Percentiles rank a stretch among this genome's conserved stretches.
Conservation (phyloP, 2,797 vertebrate genomes). For the Pterois miles region DNA sequence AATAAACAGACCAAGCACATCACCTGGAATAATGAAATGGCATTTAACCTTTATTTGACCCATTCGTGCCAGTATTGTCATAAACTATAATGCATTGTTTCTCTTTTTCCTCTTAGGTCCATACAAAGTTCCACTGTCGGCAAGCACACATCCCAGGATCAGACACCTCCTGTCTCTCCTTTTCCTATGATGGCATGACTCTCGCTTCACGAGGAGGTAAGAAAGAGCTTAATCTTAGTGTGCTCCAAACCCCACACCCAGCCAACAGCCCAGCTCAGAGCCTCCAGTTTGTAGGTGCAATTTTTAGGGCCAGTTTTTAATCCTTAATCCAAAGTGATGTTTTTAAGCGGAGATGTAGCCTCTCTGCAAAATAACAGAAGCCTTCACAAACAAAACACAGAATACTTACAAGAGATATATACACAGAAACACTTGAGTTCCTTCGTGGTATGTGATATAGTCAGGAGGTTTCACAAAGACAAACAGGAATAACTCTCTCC, state of each 20-base stretch:
- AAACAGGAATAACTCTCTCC: conserved; percentile 39
- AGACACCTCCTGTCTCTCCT: conserved; percentile 91
- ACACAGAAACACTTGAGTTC: conserved; percentile 7
- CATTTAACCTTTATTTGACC: neutral
- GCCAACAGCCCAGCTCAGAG: neutral
- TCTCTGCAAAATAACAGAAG: conserved; percentile 34
- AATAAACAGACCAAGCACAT: neutral
- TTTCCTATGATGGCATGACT: conserved; percentile 92
- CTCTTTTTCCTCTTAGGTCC: conserved; percentile 83
- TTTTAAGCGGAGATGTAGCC: conserved; percentile 8
- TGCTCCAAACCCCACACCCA: neutral
- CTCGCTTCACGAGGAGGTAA: conserved; percentile 96
- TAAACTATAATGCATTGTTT: neutral
- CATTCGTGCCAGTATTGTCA: neutral
- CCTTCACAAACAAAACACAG: neutral
- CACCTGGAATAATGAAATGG: neutral
- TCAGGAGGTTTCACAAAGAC: conserved; percentile 35
- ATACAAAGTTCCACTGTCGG: conserved; percentile 96
- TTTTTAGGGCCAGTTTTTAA: neutral
- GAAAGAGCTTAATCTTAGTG: neutral
- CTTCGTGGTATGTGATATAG: conserved; percentile 3
- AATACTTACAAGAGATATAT: neutral
- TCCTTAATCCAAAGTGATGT: neutral
- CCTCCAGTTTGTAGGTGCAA: neutral
- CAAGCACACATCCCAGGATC: conserved; percentile 92